Evolutionary conservation across 2,113 vertebrate species (phyloP).

Genomic region (Eublepharis macularius): DNA sequence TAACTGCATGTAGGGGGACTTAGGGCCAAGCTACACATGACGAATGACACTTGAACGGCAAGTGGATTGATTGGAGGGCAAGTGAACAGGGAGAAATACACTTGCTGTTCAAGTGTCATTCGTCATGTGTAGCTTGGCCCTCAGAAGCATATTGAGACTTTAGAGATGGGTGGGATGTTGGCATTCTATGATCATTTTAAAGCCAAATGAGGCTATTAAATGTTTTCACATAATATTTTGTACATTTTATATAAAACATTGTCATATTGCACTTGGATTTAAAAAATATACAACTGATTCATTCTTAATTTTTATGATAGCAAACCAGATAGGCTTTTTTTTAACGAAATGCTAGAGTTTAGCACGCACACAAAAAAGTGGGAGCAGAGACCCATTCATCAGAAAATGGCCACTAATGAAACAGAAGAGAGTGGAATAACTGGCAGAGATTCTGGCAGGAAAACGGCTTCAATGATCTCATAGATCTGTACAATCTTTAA

Average conservation of each 20-base stretch:
- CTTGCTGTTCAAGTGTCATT: no score
- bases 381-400: background rate
- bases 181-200: background rate
- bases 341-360: background rate
- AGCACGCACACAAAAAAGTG: background rate
- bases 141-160: no score
- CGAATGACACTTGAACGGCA: no score
- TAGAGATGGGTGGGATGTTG: background rate
- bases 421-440: background rate
- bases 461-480: background rate
- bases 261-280: background rate
- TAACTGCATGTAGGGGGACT: no score
- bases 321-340: background rate
- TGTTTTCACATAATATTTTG: background rate
- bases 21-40: no score
- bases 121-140: no score
- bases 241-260: background rate
- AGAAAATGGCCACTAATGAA: background rate
- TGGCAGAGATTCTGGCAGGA: conserved; percentile 4
- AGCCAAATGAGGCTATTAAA: background rate
- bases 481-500: conserved; percentile 19
- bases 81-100: no score
- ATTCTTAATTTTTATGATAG: background rate
- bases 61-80: no score
- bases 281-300: background rate